phyloP scores from a whole-genome alignment of 2,797 vertebrate species.

The Brachymystax lenok region DNA sequence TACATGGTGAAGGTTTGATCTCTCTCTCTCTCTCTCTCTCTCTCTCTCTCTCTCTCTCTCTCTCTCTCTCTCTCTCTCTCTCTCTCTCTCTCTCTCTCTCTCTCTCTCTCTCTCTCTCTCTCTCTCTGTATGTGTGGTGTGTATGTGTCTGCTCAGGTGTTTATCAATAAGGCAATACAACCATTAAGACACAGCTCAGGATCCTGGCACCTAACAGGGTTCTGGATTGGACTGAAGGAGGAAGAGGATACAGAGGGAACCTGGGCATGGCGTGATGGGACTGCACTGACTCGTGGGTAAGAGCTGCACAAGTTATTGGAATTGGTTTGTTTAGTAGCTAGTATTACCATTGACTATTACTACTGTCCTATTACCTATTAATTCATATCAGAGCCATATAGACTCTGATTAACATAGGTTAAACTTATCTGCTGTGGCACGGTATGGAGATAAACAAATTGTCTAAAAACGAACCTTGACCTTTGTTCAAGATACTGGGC shows the following conservation, averaged over 20 bases:
- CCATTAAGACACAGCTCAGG: not conserved
- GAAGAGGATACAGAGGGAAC: conserved; percentile 53
- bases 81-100: not conserved
- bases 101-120: not conserved
- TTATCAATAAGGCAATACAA: conserved; percentile 41
- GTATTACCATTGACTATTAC: not conserved
- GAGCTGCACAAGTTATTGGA: not conserved
- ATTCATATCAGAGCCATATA: not conserved
- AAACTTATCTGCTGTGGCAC: too few species aligned
- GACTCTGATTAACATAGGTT: too few species aligned
- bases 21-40: not conserved
- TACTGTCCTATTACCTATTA: not conserved
- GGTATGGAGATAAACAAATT: not conserved
- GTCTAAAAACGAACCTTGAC: not conserved
- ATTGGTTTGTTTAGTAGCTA: not conserved
- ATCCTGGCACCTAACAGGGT: not conserved
- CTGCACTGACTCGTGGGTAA: conserved; percentile 60
- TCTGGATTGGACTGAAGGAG: conserved; percentile 71
- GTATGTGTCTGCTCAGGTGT: conserved; percentile 40
- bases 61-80: too few species aligned
- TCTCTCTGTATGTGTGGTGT: not conserved
- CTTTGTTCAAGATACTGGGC: not conserved
- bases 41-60: not conserved
- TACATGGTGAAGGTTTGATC: not conserved
- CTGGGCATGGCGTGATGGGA: conserved; percentile 73